phyloP scores from a whole-genome alignment of 1,140 invertebrate genomes.

The Aethina tumida region DNA sequence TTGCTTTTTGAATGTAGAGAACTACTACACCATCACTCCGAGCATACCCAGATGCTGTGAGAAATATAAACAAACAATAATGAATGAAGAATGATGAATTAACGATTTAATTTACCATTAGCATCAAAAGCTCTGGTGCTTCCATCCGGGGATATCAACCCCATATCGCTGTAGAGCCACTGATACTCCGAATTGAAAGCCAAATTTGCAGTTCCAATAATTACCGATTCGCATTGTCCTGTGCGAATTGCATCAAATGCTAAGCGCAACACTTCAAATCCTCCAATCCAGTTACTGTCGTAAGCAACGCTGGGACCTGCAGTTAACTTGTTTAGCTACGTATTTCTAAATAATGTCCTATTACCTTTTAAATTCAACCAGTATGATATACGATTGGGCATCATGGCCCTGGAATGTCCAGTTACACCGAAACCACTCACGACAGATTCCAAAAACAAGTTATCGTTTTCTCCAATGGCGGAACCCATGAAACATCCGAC shows the following conservation, averaged over 20 bases:
- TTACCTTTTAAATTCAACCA: slow-evolving; percentile 52
- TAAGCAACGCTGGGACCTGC: slow-evolving; percentile 59
- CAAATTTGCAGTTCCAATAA: slow-evolving; percentile 55
- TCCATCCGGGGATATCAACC: slow-evolving; percentile 56
- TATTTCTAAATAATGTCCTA: background rate
- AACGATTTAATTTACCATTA: slow-evolving; percentile 43
- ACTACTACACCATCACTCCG: slow-evolving; percentile 70
- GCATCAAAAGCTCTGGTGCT: slow-evolving; percentile 59
- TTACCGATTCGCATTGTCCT: slow-evolving; percentile 56
- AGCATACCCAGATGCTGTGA: slow-evolving; percentile 62
- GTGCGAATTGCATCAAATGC: slow-evolving; percentile 51
- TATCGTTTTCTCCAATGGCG: slow-evolving; percentile 50
- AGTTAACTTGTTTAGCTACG: slow-evolving; percentile 7
- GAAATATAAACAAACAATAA: no score
- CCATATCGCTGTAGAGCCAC: slow-evolving; percentile 47
- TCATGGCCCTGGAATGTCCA: slow-evolving; percentile 55
- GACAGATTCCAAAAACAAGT: slow-evolving; percentile 33
- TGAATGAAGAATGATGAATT: background rate
- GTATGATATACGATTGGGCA: slow-evolving; percentile 56
- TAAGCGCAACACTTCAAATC: slow-evolving; percentile 52
- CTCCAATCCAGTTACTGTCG: slow-evolving; percentile 63
- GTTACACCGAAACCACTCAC: slow-evolving; percentile 50
- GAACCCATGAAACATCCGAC: slow-evolving; percentile 61
- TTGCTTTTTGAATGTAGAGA: slow-evolving; percentile 71
- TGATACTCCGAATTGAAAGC: slow-evolving; percentile 54